Evolutionary conservation across 2,888 invertebrate species (phyloP), one percentile per base, ranked within the genome.

Genomic region (Agrypnus murinus): DNA sequence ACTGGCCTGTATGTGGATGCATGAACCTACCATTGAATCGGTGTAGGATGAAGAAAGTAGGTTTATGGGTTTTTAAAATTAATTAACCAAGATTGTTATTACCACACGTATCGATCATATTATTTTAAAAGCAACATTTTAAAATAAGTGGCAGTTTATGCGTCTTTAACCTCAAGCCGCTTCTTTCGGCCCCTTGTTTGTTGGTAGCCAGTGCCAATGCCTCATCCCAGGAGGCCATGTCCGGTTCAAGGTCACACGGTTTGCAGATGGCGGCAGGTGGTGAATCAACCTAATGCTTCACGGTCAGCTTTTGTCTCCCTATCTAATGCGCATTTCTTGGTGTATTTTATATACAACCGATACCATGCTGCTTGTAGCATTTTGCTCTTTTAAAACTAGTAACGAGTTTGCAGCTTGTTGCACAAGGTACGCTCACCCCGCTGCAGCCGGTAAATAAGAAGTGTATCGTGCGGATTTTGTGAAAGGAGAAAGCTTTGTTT

Each of bases 251-350:
- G 75, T 72, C 75, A 59, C 57, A 65, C 73, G 75, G 69, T 69
- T 69, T 48, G 72, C 75, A 75, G 75, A 71, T 75, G 75, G 70
- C 71, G 74, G 71, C 73, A 74, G 74, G 74, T 75, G 74, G 72
- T 62, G 46, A 60, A 50, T 46, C 65, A 36, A 62, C 34, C 32
- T 32, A 55, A 55, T 46, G 34, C 62, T 57, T 58, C 64, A 65
- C 32, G 69, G 64, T 65, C 64, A 69, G 50, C 57, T 62, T 58
- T 71, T 71, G 71, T 71, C 70, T 66, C 57, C 36, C 45, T 67
- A 63, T 66, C 65, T 58, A 60, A 71, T 31, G 59, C 65, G 60
- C 36, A 53, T 34, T 60, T 65, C 53, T 55, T 60, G 55, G 43
- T 55, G 55, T 50, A 45, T 60, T 40, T 59, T 59, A 32, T 38